These are phyloP conservation scores for Trissolcus basalis DNA, from an alignment of 1,140 invertebrate species.

Conservation along the genomic window DNA sequence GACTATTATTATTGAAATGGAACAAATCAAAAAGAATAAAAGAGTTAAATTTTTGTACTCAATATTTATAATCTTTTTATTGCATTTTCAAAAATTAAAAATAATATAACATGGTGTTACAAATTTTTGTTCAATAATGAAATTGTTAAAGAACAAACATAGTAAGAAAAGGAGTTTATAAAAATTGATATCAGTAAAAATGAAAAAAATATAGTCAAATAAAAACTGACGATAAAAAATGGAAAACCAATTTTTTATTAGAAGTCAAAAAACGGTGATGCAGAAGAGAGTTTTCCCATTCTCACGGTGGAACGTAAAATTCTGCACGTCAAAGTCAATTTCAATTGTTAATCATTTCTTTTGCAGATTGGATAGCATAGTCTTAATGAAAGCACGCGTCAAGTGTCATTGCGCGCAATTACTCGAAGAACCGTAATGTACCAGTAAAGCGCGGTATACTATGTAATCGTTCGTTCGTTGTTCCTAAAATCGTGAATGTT, in stretches of 20 bases:
- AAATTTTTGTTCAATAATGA: too few species aligned
- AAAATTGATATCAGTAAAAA: too few species aligned
- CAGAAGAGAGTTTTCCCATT: neutral
- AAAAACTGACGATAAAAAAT: too few species aligned
- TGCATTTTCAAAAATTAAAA: too few species aligned
- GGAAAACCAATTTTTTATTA: too few species aligned
- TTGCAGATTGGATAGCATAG: slow-evolving; percentile 26
- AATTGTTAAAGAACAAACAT: too few species aligned
- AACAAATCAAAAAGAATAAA: too few species aligned
- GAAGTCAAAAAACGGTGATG: neutral
- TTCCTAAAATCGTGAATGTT: slow-evolving; percentile 59
- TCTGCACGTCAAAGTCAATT: neutral
- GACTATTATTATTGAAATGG: neutral
- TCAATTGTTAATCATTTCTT: slow-evolving; percentile 1
- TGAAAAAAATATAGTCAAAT: too few species aligned
- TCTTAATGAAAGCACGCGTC: slow-evolving; percentile 44
- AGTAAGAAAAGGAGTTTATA: too few species aligned
- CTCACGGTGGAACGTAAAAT: neutral
- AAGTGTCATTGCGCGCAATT: slow-evolving; percentile 41
- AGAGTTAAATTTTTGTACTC: too few species aligned
- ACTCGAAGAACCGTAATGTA: slow-evolving; percentile 66
- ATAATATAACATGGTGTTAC: too few species aligned
- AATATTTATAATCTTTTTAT: too few species aligned
- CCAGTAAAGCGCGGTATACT: slow-evolving; percentile 30
- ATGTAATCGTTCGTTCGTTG: slow-evolving; percentile 63